Evolutionary conservation across 2,888 invertebrate species (phyloP).

Genomic region (Caenorhabditis virilis): DNA sequence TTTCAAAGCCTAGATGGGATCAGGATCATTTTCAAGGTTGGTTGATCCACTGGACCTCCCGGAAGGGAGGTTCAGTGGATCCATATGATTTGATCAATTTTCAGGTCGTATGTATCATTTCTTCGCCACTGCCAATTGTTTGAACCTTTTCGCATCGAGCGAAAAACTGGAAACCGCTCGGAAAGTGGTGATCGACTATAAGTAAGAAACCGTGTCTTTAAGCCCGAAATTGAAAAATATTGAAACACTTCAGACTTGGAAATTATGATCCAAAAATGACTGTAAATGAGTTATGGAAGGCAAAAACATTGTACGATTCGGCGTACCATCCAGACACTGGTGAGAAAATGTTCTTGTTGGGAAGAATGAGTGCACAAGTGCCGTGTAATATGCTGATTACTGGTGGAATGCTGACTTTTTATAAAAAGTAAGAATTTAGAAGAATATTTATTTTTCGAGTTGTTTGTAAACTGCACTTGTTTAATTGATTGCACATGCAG

Average conservation of each 20-base stretch:
- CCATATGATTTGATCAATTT: neutral
- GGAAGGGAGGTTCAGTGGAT: neutral
- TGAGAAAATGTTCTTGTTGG: conserved; percentile 88
- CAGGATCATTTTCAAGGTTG: conserved; percentile 72
- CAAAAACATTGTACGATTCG: conserved; percentile 92
- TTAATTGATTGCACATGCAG: too few relatives aligned
- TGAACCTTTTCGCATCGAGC: conserved; percentile 81
- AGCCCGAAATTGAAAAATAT: neutral
- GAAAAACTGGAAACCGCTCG: conserved; percentile 80
- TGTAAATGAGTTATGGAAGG: conserved; percentile 84
- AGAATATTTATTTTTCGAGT: too few relatives aligned
- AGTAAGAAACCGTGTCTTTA: conserved; percentile 69
- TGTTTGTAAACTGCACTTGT: too few relatives aligned
- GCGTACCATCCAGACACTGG: conserved; percentile 97
- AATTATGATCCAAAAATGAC: conserved; percentile 74
- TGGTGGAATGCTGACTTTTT: conserved; percentile 95
- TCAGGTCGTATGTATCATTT: conserved; percentile 86
- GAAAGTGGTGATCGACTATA: conserved; percentile 80
- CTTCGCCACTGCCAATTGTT: conserved; percentile 86
- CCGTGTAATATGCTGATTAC: conserved; percentile 96
- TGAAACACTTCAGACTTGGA: conserved; percentile 68
- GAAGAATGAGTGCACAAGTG: conserved; percentile 92
- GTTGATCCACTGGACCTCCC: too few relatives aligned
- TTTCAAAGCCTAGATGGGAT: conserved; percentile 80
- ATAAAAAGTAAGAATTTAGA: too few relatives aligned